Evolutionary conservation across 2,888 invertebrate species (phyloP).

Genomic region (Prosopocoilus inquinatus): DNA sequence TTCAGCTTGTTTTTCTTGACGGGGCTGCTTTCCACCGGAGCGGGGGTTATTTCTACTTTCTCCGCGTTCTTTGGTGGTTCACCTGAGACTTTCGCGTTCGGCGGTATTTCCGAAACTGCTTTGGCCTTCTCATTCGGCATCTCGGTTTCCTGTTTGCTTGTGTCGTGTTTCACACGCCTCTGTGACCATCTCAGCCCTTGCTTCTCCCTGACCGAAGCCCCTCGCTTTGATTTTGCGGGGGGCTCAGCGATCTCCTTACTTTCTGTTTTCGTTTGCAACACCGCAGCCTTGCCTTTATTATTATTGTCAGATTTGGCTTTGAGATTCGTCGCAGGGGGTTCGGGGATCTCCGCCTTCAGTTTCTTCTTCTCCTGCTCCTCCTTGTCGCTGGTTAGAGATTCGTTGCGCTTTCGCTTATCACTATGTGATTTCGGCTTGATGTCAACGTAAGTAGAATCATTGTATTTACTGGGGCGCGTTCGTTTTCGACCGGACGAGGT

Average conservation of each 20-base stretch:
- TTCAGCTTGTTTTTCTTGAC: slow-evolving; percentile 26
- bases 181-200: slow-evolving; percentile 49
- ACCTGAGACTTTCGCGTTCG: neutral
- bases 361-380: slow-evolving; percentile 41
- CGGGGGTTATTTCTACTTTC: neutral
- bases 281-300: slow-evolving; percentile 13
- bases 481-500: slow-evolving; percentile 65
- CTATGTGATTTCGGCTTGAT: slow-evolving; percentile 36
- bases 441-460: slow-evolving; percentile 60
- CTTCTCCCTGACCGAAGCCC: slow-evolving; percentile 35
- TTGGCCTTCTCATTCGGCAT: slow-evolving; percentile 1
- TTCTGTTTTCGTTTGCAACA: slow-evolving; percentile 7
- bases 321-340: slow-evolving; percentile 11
- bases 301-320: slow-evolving; percentile 14
- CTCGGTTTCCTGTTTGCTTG: slow-evolving; percentile 1
- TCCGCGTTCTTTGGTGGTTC: neutral
- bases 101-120: neutral
- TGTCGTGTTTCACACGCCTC: slow-evolving; percentile 38
- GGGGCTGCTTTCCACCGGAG: slow-evolving; percentile 11
- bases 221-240: slow-evolving; percentile 13
- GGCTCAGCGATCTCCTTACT: slow-evolving; percentile 19
- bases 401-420: slow-evolving; percentile 42
- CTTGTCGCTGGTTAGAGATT: slow-evolving; percentile 31
- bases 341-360: slow-evolving; percentile 27
- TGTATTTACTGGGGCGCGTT: slow-evolving; percentile 63